phyloP scores from a whole-genome alignment of 2,797 vertebrate genomes.

The Manis crassicaudata region DNA sequence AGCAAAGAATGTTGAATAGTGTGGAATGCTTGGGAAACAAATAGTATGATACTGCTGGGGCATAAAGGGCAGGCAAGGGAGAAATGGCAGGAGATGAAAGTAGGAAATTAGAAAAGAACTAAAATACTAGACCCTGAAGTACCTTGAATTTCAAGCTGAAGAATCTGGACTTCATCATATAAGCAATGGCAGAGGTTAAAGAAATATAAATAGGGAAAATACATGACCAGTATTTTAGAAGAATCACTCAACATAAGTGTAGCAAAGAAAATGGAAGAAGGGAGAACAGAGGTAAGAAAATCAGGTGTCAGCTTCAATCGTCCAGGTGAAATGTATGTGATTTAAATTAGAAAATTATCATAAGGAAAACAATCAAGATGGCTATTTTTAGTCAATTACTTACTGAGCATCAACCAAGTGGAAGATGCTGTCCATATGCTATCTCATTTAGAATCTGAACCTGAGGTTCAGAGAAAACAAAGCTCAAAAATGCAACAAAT shows the following conservation, averaged over 20 bases:
- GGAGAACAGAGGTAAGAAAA: neutral
- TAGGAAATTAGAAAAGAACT: neutral
- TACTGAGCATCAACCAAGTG: neutral
- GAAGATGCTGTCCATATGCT: neutral
- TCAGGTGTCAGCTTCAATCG: neutral
- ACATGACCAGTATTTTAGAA: neutral
- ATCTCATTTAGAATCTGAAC: neutral
- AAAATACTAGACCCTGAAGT: neutral
- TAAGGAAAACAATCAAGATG: constrained; percentile 8
- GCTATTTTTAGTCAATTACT: neutral
- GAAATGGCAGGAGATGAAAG: neutral
- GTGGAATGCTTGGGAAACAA: constrained; percentile 1
- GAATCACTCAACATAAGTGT: neutral
- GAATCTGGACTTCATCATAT: neutral
- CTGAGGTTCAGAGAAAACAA: constrained; percentile 15
- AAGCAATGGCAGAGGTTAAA: constrained; percentile 2
- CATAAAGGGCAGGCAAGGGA: neutral
- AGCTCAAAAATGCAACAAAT: constrained; percentile 37
- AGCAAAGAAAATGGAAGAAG: constrained; percentile 10
- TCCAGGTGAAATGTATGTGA: neutral
- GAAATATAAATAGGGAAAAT: neutral
- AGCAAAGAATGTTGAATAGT: constrained; percentile 41
- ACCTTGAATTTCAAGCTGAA: neutral
- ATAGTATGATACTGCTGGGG: neutral
- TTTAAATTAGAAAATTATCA: neutral